Base-by-base conservation (phyloP, 2,797 vertebrate species). In the Ptychobarbus kaznakovi region DNA sequence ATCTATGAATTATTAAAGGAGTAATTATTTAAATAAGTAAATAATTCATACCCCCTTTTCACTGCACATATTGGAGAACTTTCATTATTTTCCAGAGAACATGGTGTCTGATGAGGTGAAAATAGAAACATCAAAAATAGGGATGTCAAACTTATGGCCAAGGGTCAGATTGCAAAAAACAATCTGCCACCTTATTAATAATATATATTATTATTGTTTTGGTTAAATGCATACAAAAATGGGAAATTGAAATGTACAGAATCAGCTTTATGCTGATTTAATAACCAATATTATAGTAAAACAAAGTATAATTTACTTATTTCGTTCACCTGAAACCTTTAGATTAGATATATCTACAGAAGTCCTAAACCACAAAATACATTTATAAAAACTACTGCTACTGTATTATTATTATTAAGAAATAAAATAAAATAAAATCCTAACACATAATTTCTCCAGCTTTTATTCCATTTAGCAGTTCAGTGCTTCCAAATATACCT, bases 21-120 rank as follows among this genome's bases (percentile, higher is more conserved):
- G 44, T 79, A 82, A 78, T 82, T 25, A 88, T 85, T 85, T 82
- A 79, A 82, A 86, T 73, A 35, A 63, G 42, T 88, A 80, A 86
- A 83, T 86, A 73, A 86, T 88, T 88, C 35, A 88, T 74, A 9
- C 18, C 12, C n/a, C 40, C 44, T 44, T 65, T 82, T 70, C 75
- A 65, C 61, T 13, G 32, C 7, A 49, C 58, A 38, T 77, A 4
- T 56, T 70, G 69, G 22, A 68, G 42, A 76, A 70, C 35, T 56
- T 63, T 11, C 11, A 65, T 69, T 58, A 25, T 76, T 63, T 58
- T 81, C 72, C 22, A n/a, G 42, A 65, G 58, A 73, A 65, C 6
- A 80, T 51, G 35, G 28, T 40, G 35, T 51, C 51, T 63, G 44
- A 56, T 74, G 42, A 35, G 8, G 22, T 49, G 22, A 53, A 66